Evolutionary conservation across 2,797 vertebrate species (phyloP), one percentile per base, ranked within the genome.

Genomic region (Petrocephalus sullivani): DNA sequence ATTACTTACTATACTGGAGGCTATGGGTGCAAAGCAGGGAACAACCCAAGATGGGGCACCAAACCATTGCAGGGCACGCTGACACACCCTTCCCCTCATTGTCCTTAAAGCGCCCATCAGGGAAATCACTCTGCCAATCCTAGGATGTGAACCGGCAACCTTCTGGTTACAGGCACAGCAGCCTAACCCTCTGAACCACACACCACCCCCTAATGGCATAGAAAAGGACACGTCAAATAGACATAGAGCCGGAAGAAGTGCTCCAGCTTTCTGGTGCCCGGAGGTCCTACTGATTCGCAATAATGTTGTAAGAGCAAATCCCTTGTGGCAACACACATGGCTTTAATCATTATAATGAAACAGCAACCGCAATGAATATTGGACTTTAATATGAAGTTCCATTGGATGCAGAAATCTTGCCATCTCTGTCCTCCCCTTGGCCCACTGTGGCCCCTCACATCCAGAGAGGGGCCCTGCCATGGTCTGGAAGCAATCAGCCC

Each of bases 401-500:
- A 84, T 10, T 54, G 82, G 21, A 53, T 84, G 51, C 51, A 33
- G 49, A 23, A 23, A 84, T 14, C 51, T 53, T 56, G 33, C 75
- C 56, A 21, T 61, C 37, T 60, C 75, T 0, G n/a, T 4, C n/a
- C 23, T 12, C 33, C 75, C 37, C 67, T 49, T 14, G 75, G 54
- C 37, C 5, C 7, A 3, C 78, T 19, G 12, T 7, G n/a, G 84
- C 54, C 58, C 2, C 4, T 33, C 33, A 19, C 8, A 56, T 10
- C 82, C 51, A 84, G 82, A 2, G 54, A 58, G 28, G 56, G 14
- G n/a, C 23, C 23, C 21, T 58, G 41, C 53, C 53, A 81, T 83
- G 87, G 92, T 95, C 96, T 96, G 95, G 95, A 95, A 96, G 91
- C 92, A 94, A 95, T 96, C 94, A 94, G 91, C 91, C 90, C 90